Evolutionary conservation across 2,888 invertebrate genomes (phyloP).

Genomic region (Lithosia quadra): DNA sequence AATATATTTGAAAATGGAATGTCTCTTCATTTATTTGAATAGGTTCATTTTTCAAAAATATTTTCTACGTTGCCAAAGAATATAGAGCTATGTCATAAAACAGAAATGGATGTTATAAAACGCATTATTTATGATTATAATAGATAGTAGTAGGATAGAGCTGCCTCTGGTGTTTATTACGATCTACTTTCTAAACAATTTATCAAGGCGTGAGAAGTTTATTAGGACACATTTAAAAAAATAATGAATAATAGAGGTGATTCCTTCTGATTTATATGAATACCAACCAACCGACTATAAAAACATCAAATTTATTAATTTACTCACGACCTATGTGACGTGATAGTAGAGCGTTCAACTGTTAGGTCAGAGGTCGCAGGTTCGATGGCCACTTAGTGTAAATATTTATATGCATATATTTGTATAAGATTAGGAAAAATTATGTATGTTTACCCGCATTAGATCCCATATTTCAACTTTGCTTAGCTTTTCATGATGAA

Average conservation of each 20-base stretch:
- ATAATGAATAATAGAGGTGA: no score
- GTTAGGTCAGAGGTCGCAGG: no score
- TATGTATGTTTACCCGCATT: no score
- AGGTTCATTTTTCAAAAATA: slow-evolving; percentile 3
- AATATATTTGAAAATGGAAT: slow-evolving; percentile 14
- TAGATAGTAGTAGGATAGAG: not conserved
- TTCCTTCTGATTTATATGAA: no score
- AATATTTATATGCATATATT: not conserved
- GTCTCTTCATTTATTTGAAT: slow-evolving; percentile 5
- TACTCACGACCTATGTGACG: not conserved
- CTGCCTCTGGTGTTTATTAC: not conserved
- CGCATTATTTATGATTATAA: not conserved
- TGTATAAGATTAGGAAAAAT: no score
- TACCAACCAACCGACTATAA: no score
- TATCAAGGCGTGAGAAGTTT: not conserved
- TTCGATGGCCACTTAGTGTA: not conserved
- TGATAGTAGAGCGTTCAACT: not conserved
- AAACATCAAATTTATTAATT: no score
- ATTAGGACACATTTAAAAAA: not conserved
- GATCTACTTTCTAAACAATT: not conserved
- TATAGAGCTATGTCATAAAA: not conserved
- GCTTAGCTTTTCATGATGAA: no score
- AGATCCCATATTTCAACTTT: no score
- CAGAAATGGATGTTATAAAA: not conserved
- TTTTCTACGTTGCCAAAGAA: not conserved